Evolutionary conservation across 2,113 vertebrate genomes (phyloP).

Genomic region (Formicarius rufipectus): DNA sequence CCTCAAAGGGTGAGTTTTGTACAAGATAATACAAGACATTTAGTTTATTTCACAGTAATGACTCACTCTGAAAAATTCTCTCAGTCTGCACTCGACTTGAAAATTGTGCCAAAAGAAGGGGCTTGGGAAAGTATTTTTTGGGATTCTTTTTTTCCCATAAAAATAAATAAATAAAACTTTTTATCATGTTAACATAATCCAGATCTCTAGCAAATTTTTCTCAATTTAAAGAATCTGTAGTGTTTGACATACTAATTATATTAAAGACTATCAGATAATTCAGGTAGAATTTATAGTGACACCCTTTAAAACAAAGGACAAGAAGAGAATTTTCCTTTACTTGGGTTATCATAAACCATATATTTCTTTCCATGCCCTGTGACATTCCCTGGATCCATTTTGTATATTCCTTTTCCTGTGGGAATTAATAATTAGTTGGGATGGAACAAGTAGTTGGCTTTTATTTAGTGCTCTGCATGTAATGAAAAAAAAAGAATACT

Average conservation of each 20-base stretch:
- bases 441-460: background rate
- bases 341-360: background rate
- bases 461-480: background rate
- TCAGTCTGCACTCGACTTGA: background rate
- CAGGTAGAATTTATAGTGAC: background rate
- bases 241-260: background rate
- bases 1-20: background rate
- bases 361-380: background rate
- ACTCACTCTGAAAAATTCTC: background rate
- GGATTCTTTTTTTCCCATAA: background rate
- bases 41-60: background rate
- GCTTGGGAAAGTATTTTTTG: background rate
- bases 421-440: background rate
- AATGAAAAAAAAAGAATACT: background rate
- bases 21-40: background rate
- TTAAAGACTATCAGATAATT: background rate
- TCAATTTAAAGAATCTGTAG: background rate
- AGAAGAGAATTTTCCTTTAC: background rate
- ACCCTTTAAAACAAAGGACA: background rate
- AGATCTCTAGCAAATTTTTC: background rate
- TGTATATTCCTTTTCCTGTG: background rate
- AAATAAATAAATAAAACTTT: background rate
- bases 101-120: background rate
- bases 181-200: background rate
- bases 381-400: background rate